Evolutionary conservation across 2,888 invertebrate genomes (phyloP), one percentile per base, ranked within the genome.

Genomic region (Schrankia costaestrigalis): DNA sequence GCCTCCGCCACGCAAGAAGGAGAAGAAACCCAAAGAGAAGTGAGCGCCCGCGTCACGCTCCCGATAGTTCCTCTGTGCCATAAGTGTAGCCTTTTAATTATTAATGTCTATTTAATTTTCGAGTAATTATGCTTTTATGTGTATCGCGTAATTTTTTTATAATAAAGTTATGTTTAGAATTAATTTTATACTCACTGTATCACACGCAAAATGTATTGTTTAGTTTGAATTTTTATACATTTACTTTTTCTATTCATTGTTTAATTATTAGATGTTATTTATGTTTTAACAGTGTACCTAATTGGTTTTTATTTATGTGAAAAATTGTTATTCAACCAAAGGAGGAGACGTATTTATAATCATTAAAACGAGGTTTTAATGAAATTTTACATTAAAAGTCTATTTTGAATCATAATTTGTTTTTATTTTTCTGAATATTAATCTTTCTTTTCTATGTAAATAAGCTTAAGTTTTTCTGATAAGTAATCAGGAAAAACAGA

Each of bases 1-100:
- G 32, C 89, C 89, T 50, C 89, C 89, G 53, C 89, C 89, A 47
- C 82, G 89, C 48, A 89, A 89, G 72, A 89, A 89, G 73, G 87
- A 86, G 70, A 89, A 89, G 75, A 89, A 89, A 56, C 89, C 87
- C 69, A 88, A 89, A 79, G 84, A 89, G 54, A 80, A 83, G 68
- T 84, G 77, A 84, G 77, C 73, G 71, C 63, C 53, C 59, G 63
- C 68, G 60, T 48, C 61, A 45, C 65, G 64, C 70, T 69, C 65
- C 60, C 60, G 44, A 63, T 62, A 75, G 74, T 82, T 82, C 81
- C 80, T 80, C 78, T 75, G 86, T 85, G 86, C 86, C 86, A 86
- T 85, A 81, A 63, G 62, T 71, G 57, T 82, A 80, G 71, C 71
- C 75, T 71, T 65, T 64, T 49, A 74, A 70, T 61, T 72, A 55